phyloP scores from a whole-genome alignment of 2,113 vertebrate genomes.

The Choloepus hoffmanni region DNA sequence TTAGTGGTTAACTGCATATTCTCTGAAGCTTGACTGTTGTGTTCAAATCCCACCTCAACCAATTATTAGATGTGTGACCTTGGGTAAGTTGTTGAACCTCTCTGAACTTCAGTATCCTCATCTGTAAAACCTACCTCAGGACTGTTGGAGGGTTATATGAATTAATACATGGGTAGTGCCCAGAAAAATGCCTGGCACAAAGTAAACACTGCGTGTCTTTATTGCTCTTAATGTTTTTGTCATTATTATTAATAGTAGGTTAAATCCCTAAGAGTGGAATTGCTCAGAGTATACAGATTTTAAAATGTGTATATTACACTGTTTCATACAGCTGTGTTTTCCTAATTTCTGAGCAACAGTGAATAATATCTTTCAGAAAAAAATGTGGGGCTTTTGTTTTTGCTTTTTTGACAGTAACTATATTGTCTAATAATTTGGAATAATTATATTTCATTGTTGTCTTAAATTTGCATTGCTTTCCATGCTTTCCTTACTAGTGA shows the following conservation, averaged over 20 bases:
- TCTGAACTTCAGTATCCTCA: background rate
- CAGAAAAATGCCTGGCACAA: background rate
- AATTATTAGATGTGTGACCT: background rate
- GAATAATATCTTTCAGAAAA: background rate
- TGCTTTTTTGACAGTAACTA: background rate
- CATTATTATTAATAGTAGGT: background rate
- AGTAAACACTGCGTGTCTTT: background rate
- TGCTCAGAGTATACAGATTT: background rate
- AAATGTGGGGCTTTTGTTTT: background rate
- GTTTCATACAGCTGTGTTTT: background rate
- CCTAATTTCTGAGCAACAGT: background rate
- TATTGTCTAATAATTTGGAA: too few relatives aligned
- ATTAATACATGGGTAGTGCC: background rate
- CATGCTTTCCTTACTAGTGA: background rate
- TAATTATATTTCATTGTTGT: background rate
- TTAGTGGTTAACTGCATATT: background rate
- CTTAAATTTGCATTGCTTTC: background rate
- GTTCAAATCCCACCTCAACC: background rate
- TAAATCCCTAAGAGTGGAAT: conserved; percentile 10
- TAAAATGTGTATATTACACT: background rate
- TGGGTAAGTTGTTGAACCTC: background rate
- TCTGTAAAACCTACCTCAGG: background rate
- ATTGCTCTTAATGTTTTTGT: background rate
- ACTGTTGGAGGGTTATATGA: background rate
- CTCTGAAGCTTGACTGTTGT: background rate